Evolutionary conservation across 2,797 vertebrate genomes (phyloP).

Genomic region (Rhadinocentrus ornatus): DNA sequence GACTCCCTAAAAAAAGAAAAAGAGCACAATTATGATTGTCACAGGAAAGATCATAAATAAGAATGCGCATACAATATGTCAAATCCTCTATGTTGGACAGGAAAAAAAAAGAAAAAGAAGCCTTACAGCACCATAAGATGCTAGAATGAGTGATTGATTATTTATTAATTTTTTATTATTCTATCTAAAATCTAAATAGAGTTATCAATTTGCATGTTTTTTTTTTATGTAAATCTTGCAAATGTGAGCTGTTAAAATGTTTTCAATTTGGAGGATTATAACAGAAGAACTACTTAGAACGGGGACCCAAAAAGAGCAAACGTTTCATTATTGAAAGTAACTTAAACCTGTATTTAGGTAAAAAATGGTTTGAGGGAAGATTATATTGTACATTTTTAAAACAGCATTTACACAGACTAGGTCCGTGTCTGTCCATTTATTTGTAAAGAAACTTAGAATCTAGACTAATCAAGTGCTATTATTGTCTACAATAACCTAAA

Average conservation of each 20-base stretch:
- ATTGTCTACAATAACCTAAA: neutral
- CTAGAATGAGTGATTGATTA: neutral
- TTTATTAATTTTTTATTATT: neutral
- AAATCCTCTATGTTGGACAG: conserved; percentile 1
- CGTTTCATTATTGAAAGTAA: neutral
- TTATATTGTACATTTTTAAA: too few relatives aligned
- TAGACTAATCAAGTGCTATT: too few relatives aligned
- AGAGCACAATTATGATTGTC: conserved; percentile 18
- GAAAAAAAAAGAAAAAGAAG: neutral
- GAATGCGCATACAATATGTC: conserved; percentile 17
- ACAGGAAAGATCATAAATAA: conserved; percentile 42
- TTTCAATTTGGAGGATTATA: neutral
- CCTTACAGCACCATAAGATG: neutral
- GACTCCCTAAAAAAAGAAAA: conserved; percentile 22
- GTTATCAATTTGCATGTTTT: neutral
- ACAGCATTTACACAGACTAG: neutral
- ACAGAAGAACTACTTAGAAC: neutral
- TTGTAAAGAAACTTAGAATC: neutral
- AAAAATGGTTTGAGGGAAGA: too few relatives aligned
- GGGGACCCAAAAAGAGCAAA: neutral
- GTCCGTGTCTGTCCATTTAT: neutral
- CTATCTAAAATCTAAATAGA: neutral
- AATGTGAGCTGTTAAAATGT: neutral
- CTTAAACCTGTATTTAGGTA: neutral
- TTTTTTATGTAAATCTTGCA: too few relatives aligned